A percentile compares a stretch with the other conserved stretches of the same genome.
These are phyloP conservation scores for Harpegnathos saltator DNA, from an alignment of 1,140 invertebrate species.

Conservation along the genomic window DNA sequence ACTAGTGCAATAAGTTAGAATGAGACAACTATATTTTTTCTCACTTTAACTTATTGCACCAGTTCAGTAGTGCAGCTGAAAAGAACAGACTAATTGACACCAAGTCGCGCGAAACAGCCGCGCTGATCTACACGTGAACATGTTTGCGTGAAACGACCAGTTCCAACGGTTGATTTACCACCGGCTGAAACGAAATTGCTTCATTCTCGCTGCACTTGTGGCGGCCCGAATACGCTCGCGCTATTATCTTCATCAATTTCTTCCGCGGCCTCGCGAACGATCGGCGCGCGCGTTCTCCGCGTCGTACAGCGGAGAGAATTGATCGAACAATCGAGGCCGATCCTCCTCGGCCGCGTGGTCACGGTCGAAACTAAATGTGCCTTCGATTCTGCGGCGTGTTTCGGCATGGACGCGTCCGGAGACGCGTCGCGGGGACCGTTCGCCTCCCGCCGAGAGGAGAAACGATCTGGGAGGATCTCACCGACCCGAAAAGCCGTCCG, in stretches of 20 bases:
- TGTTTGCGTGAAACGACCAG: neutral
- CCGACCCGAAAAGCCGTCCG: constrained; percentile 79
- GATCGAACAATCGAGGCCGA: constrained; percentile 54
- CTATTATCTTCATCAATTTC: constrained; percentile 10
- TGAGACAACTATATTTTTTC: too few relatives aligned
- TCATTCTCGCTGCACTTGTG: neutral
- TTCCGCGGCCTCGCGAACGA: neutral
- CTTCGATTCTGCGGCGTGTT: constrained; percentile 69
- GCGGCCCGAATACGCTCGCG: neutral
- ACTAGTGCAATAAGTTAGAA: too few relatives aligned
- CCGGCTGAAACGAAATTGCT: neutral
- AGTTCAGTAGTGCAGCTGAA: too few relatives aligned
- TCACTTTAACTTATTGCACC: too few relatives aligned
- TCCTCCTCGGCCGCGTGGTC: constrained; percentile 30
- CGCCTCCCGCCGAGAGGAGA: constrained; percentile 65
- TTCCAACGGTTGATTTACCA: neutral
- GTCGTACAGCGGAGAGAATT: constrained; percentile 30
- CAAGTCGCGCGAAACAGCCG: neutral
- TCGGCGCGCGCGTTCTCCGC: neutral
- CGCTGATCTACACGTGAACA: too few relatives aligned
- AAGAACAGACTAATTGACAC: too few relatives aligned
- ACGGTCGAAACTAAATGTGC: constrained; percentile 70
- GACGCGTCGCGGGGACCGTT: constrained; percentile 14
- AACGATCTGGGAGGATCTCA: constrained; percentile 78
- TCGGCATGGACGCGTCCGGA: constrained; percentile 28